Percentiles rank a stretch among this genome's conserved stretches.
Evolutionary conservation across 2,113 vertebrate genomes (phyloP).

Genomic region (Tetrao urogallus): DNA sequence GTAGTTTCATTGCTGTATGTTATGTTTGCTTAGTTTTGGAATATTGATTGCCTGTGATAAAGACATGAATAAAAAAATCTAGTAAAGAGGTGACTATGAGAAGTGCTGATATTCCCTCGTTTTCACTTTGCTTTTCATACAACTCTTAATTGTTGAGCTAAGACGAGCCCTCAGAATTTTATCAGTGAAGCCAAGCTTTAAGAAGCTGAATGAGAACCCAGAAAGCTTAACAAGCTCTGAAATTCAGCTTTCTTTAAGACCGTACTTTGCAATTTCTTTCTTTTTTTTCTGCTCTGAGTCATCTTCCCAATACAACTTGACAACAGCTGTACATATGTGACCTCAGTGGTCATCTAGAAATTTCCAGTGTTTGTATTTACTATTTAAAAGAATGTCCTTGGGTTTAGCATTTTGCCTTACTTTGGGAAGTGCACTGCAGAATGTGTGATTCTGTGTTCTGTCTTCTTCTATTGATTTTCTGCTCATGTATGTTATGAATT

Average conservation of each 20-base stretch:
- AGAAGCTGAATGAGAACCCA: background rate
- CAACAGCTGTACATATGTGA: background rate
- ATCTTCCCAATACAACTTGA: background rate
- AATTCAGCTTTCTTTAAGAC: background rate
- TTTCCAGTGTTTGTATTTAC: background rate
- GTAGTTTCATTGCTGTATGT: background rate
- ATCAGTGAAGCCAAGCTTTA: background rate
- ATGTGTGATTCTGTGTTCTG: background rate
- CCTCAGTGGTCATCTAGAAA: background rate
- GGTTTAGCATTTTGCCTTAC: background rate
- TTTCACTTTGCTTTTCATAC: background rate
- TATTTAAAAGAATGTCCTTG: background rate
- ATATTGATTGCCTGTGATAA: background rate
- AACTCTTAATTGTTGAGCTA: background rate
- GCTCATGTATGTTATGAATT: background rate
- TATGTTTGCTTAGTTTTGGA: background rate
- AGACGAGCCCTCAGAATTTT: background rate
- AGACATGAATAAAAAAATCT: background rate
- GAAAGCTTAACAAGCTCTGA: background rate
- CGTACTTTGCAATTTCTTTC: background rate
- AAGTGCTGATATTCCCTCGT: background rate
- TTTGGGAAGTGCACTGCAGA: background rate
- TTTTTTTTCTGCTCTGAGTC: background rate
- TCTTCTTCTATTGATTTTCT: constrained; percentile 16
- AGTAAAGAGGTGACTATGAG: background rate